Evolutionary conservation across 2,888 invertebrate species (phyloP).

Genomic region (Mactromeris polynyma): DNA sequence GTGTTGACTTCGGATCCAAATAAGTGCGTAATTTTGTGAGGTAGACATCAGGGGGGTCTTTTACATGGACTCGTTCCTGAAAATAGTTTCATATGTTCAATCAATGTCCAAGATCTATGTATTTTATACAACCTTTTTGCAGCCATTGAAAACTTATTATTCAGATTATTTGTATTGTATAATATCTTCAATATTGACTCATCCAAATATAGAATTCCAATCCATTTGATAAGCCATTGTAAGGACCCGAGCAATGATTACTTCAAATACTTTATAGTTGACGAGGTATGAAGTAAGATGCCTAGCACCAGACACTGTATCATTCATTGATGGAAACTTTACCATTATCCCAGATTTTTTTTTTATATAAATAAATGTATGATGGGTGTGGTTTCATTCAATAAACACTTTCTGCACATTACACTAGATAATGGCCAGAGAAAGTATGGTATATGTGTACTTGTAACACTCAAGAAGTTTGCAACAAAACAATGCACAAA

Average conservation of each 20-base stretch:
- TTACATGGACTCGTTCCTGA: slow-evolving; percentile 98
- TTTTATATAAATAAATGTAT: neutral
- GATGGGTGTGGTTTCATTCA: neutral
- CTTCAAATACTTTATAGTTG: no score
- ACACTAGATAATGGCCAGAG: neutral
- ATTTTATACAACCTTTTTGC: no score
- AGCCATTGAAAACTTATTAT: no score
- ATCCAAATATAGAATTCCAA: no score
- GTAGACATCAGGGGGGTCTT: slow-evolving; percentile 98
- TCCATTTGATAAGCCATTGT: no score
- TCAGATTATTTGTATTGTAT: no score
- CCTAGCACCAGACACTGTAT: no score
- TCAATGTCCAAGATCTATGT: neutral
- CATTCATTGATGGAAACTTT: no score
- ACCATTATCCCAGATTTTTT: no score
- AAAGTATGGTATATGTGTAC: neutral
- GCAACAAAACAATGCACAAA: neutral
- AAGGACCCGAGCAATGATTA: no score
- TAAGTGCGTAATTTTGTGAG: slow-evolving; percentile 97
- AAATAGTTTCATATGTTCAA: slow-evolving; percentile 82
- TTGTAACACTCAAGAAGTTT: neutral
- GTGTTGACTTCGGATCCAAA: slow-evolving; percentile 97
- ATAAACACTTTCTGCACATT: neutral
- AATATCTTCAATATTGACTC: no score
- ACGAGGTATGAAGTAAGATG: no score